A percentile compares a stretch with the other conserved stretches of the same genome.
Evolutionary conservation across 2,113 vertebrate genomes (phyloP).

Genomic region (Malurus melanocephalus): DNA sequence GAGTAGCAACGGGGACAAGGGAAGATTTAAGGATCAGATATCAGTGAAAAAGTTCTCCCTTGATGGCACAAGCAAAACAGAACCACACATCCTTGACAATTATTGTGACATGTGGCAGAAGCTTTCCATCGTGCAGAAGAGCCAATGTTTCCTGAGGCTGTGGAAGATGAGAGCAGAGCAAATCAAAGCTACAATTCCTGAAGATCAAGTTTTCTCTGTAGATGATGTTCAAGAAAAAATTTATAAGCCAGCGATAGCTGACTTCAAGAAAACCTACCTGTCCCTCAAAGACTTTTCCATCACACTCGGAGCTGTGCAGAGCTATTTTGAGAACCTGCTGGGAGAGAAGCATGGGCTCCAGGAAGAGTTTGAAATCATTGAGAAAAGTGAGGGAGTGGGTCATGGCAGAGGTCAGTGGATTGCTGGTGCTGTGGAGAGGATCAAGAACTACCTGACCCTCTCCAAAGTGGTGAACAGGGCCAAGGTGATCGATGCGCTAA

Average conservation of each 20-base stretch:
- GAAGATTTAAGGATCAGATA: neutral
- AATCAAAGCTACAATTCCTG: neutral
- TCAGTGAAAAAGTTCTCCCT: neutral
- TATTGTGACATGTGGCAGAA: neutral
- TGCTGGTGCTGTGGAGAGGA: rapidly evolving
- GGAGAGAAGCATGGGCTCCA: neutral
- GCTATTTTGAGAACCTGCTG: neutral
- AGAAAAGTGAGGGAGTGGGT: neutral
- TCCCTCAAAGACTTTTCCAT: neutral
- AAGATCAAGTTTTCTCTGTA: neutral
- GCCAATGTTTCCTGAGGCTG: neutral
- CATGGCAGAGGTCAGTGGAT: neutral
- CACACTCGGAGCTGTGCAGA: neutral
- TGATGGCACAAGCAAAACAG: rapidly evolving
- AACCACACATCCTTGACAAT: rapidly evolving
- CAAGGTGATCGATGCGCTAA: neutral
- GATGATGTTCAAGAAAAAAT: neutral
- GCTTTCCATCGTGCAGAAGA: neutral
- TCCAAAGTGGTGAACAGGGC: neutral
- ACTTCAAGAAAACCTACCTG: neutral
- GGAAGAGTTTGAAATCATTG: neutral
- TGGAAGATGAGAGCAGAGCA: neutral
- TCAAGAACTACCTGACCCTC: neutral
- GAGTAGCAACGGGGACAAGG: neutral
- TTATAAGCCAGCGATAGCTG: neutral